These are phyloP conservation scores for Hydrotaea diabolus DNA, from an alignment of 2,888 invertebrate genomes.

Conservation along the genomic window DNA sequence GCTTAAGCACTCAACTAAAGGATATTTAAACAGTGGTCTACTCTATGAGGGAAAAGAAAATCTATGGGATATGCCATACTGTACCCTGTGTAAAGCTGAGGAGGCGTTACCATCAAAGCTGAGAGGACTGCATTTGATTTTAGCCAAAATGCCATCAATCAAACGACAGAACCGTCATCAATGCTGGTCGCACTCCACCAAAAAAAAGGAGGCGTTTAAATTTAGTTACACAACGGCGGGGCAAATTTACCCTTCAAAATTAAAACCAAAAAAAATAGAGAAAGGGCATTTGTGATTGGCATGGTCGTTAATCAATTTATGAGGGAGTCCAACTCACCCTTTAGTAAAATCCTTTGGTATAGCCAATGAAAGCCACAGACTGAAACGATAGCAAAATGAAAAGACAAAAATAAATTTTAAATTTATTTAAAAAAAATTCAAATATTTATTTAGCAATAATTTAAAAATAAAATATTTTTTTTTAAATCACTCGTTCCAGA, in stretches of 20 bases:
- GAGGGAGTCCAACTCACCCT: not conserved
- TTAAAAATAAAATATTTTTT: not conserved
- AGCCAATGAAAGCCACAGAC: slow-evolving; percentile 1
- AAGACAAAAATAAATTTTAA: not conserved
- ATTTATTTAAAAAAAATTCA: not conserved
- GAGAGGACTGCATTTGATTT: not conserved
- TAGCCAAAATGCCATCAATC: not conserved
- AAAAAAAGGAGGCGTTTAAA: slow-evolving; percentile 1
- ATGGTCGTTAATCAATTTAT: not conserved
- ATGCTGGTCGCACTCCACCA: not conserved
- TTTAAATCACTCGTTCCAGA: too few relatives aligned
- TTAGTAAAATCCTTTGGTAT: slow-evolving; percentile 7
- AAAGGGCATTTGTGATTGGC: not conserved
- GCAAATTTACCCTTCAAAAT: not conserved
- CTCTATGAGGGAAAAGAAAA: too few relatives aligned
- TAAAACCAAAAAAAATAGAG: not conserved
- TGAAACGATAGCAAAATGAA: not conserved
- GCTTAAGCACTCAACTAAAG: too few relatives aligned
- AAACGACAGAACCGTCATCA: not conserved
- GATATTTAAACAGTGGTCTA: too few relatives aligned
- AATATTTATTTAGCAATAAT: not conserved
- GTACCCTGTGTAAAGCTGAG: too few relatives aligned
- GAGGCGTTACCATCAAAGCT: not conserved
- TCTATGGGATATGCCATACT: too few relatives aligned
- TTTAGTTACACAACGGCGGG: not conserved